Base-by-base conservation (phyloP, 1,140 invertebrate species). In the Megalopta genalis region DNA sequence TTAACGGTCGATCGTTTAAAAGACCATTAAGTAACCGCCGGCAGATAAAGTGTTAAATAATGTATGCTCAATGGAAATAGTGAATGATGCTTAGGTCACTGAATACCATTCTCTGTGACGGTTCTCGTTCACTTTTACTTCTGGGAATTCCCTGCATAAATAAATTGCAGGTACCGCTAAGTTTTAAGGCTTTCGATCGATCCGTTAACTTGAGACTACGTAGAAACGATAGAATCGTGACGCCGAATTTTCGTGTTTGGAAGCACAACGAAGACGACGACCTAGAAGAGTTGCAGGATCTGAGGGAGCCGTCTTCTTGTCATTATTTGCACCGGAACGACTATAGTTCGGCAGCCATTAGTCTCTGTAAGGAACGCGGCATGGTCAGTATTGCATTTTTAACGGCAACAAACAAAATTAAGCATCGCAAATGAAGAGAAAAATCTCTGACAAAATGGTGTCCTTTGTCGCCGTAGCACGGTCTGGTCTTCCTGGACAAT, bases 401-500 rank as follows among this genome's bases (percentile, higher is more conserved):
- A 42, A 9, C 7, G 7, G 10, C 46, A 10, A 49, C 1, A 46
- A 12, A 8, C 2, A 42, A 32, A n/a, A 32, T 42, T 9, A 12
- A 9, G 42, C 42, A 12, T 8, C 42, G 9, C 8, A 46, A 0
- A 12, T 46, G 42, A 46, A 46, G 9, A 46, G 7, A 46, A 0
- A 32, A 60, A 49, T 49, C 3, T 21, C 14, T 32, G 0, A 12
- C 0, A 70, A n/a, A n/a, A 52, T 46, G 63, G 9, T 32, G 54
- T 25, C 83, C 37, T n/a, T 70, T 46, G 42, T 46, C 42, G 10
- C 42, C 42, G 64, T 81, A 95, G 93, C 94, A 95, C 78, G 95
- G 95, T 25, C 90, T 95, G 42, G 93, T 96, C 37, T 94, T 96
- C 81, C 88, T 95, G 54, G 94, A 95, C 59, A 95, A 96, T 82